Evolutionary conservation across 2,797 vertebrate genomes (phyloP).

Genomic region (Parauchenoglanis ngamensis): DNA sequence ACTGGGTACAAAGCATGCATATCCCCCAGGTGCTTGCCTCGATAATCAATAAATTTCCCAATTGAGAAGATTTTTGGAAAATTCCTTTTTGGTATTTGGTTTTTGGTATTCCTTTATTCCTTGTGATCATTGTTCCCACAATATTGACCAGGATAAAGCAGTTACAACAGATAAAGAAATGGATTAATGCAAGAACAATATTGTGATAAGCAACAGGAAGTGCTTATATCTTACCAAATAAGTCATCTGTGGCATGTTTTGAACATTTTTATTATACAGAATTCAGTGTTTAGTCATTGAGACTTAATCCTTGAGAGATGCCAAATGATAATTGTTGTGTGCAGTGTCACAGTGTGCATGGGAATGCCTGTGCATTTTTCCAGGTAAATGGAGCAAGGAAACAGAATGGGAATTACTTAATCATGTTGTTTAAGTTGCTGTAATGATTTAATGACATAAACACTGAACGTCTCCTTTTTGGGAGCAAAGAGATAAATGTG

Average conservation of each 20-base stretch:
- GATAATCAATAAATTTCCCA: neutral
- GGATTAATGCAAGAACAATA: neutral
- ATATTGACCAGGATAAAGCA: neutral
- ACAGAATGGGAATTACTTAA: neutral
- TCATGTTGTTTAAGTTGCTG: constrained; percentile 18
- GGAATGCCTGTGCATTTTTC: constrained; percentile 5
- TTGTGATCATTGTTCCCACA: neutral
- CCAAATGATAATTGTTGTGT: neutral
- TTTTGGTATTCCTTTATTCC: neutral
- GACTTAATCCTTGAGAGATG: neutral
- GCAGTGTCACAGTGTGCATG: constrained; percentile 8
- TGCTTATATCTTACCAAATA: neutral
- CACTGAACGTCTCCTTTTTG: neutral
- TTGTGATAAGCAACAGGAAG: neutral
- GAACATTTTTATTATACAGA: neutral
- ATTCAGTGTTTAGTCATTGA: constrained; percentile 8
- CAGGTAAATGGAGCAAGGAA: neutral
- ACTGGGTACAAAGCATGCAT: neutral
- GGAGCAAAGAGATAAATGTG: neutral
- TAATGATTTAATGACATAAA: neutral
- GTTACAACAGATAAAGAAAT: neutral
- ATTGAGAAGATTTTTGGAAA: neutral
- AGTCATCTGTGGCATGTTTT: neutral
- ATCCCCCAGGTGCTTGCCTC: too few species aligned
- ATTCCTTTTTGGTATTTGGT: neutral